These are phyloP conservation scores for Diplolepis rosae DNA, from an alignment of 2,888 invertebrate genomes.

Conservation along the genomic window DNA sequence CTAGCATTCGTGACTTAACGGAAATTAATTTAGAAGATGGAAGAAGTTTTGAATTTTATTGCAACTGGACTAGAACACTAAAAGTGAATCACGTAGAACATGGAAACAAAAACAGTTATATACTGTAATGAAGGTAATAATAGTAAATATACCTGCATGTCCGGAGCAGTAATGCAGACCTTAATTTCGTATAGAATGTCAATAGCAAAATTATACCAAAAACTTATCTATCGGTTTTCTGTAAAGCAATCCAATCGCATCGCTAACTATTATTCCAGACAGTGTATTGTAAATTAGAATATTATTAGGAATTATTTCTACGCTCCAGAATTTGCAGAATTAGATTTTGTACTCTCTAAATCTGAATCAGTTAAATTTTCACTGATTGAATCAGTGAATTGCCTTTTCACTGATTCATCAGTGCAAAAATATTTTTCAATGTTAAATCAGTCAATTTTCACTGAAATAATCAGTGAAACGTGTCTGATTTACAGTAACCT, in stretches of 20 bases:
- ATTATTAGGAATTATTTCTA: conserved; percentile 46
- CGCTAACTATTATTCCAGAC: conserved; percentile 35
- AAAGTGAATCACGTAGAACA: neutral
- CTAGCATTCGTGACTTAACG: neutral
- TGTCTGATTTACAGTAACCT: too few species aligned
- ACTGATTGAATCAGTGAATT: conserved; percentile 46
- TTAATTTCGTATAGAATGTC: neutral
- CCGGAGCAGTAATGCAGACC: neutral
- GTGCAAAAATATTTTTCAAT: too few species aligned
- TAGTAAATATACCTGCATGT: neutral
- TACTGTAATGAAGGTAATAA: neutral
- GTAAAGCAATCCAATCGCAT: conserved; percentile 42
- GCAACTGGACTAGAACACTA: neutral
- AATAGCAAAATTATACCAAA: conserved; percentile 38
- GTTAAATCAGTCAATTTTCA: too few species aligned
- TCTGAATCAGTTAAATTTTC: conserved; percentile 42
- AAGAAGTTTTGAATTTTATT: neutral
- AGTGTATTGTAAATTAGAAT: conserved; percentile 48
- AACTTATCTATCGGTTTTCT: conserved; percentile 39
- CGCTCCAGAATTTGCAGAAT: too few species aligned
- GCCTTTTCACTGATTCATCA: too few species aligned
- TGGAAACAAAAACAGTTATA: neutral
- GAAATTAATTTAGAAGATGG: neutral
- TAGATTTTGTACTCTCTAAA: too few species aligned
- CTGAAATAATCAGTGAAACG: too few species aligned